Evolutionary conservation across 1,140 invertebrate species (phyloP).

Genomic region (Pteromalus puparum): DNA sequence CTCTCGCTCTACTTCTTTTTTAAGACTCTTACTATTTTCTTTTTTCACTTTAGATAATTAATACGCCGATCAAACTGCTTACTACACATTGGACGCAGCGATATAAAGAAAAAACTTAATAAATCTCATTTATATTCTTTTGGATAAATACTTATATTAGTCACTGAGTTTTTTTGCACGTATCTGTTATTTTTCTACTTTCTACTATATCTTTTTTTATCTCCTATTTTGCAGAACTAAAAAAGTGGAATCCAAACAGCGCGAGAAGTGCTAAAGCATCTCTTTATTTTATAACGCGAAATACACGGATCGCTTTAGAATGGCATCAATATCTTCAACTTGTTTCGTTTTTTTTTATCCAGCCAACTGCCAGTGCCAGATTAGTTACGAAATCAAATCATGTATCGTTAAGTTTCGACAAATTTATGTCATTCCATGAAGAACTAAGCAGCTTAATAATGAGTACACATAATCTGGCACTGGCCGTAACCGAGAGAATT

Average conservation of each 20-base stretch:
- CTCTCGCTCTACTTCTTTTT: slow-evolving; percentile 54
- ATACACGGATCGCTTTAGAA: slow-evolving; percentile 61
- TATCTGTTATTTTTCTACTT: slow-evolving; percentile 43
- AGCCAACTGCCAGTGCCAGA: slow-evolving; percentile 55
- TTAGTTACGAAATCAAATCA: slow-evolving; percentile 37
- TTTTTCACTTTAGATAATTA: slow-evolving; percentile 53
- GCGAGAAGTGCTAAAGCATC: slow-evolving; percentile 42
- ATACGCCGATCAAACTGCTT: slow-evolving; percentile 44
- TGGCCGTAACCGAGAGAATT: slow-evolving; percentile 32
- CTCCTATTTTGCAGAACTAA: slow-evolving; percentile 46
- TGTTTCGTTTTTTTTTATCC: slow-evolving; percentile 38
- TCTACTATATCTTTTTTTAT: slow-evolving; percentile 47
- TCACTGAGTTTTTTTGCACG: slow-evolving; percentile 27
- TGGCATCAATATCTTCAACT: slow-evolving; percentile 55
- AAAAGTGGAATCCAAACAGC: slow-evolving; percentile 32
- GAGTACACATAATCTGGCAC: neutral
- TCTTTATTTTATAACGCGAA: slow-evolving; percentile 46
- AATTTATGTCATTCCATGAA: too few species aligned
- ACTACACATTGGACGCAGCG: slow-evolving; percentile 36
- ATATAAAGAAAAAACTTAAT: slow-evolving; percentile 10
- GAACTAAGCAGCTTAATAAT: too few species aligned
- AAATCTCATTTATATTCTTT: slow-evolving; percentile 37
- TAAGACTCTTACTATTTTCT: slow-evolving; percentile 49
- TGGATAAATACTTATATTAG: slow-evolving; percentile 23
- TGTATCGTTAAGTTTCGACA: too few species aligned